Evolutionary conservation across 2,113 vertebrate species (phyloP), one percentile per base, ranked within the genome.

Genomic region (Gavialis gangeticus): DNA sequence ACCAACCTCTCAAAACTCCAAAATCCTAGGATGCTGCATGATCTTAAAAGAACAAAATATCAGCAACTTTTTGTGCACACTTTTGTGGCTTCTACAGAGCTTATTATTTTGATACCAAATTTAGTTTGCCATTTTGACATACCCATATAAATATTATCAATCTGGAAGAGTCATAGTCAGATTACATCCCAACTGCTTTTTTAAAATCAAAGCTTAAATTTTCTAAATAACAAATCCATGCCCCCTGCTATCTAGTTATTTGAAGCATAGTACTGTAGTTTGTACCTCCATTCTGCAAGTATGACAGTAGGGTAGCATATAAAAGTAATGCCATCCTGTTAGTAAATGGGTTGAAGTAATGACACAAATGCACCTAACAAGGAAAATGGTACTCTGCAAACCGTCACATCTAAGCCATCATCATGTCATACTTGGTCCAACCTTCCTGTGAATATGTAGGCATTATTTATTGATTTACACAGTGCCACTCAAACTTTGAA

Each of bases 321-420:
- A 46, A 46, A 46, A 46, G 10, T 17, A 62, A 2, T 57, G 56
- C 64, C 5, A 30, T 3, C 86, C 6, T 92, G 88, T 85, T 11
- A 28, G 11, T 3, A 2, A 76, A 88, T 86, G 73, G 57, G 21
- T 62, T 82, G 46, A 81, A 90, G 55, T 58, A 88, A 78, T 82
- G 27, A 4, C 14, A 21, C 27, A 81, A 80, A 60, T 71, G 2
- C 22, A 92, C 80, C 9, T 85, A 22, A n/a, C 17, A 81, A 92
- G 87, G 67, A 93, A 94, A 88, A 82, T 10, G 25, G 34, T 18
- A 73, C 10, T 54, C 76, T n/a, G 66, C 84, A 55, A 93, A 87
- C 37, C 46, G 67, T 1, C 7, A 78, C 11, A 82, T 88, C 85
- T 67, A 79, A 89, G 75, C 16, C 4, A 81, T 24, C 9, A 59